Percentiles rank a stretch among this genome's conserved stretches.
Conservation (phyloP, 2,113 vertebrate genomes). For the Centropus unirufus region DNA sequence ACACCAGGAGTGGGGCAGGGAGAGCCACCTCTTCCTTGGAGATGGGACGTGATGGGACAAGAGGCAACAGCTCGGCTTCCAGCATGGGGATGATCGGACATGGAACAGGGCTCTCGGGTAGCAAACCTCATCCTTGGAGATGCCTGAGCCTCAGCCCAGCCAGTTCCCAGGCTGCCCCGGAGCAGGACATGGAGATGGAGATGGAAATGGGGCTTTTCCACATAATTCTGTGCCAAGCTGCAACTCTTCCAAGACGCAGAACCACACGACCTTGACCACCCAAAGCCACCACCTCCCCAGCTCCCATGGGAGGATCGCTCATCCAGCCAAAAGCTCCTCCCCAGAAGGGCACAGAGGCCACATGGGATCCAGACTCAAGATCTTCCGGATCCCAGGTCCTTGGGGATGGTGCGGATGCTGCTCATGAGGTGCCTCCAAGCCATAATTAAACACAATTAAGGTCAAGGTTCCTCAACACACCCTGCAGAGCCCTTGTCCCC, state of each 20-base stretch:
- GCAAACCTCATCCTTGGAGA: background rate
- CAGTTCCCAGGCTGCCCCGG: too few species aligned
- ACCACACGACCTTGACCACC: rapidly evolving
- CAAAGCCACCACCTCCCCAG: background rate
- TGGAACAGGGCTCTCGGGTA: background rate
- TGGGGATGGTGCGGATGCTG: rapidly evolving
- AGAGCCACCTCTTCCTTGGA: rapidly evolving
- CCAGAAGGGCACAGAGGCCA: background rate
- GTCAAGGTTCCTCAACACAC: too few species aligned
- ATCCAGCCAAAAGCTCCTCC: background rate
- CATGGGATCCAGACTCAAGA: rapidly evolving
- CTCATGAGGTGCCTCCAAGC: rapidly evolving
- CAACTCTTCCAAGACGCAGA: rapidly evolving
- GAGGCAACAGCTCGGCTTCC: background rate
- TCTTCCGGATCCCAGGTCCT: too few species aligned
- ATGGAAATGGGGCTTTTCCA: background rate
- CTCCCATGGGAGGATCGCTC: background rate
- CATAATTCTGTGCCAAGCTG: rapidly evolving
- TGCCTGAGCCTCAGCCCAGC: background rate
- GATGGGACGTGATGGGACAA: background rate
- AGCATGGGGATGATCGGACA: background rate
- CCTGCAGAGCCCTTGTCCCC: background rate
- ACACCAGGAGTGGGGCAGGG: background rate
- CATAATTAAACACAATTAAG: background rate
- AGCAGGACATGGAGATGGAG: background rate